phyloP scores from a whole-genome alignment of 2,113 vertebrate species.

The Talpa occidentalis region DNA sequence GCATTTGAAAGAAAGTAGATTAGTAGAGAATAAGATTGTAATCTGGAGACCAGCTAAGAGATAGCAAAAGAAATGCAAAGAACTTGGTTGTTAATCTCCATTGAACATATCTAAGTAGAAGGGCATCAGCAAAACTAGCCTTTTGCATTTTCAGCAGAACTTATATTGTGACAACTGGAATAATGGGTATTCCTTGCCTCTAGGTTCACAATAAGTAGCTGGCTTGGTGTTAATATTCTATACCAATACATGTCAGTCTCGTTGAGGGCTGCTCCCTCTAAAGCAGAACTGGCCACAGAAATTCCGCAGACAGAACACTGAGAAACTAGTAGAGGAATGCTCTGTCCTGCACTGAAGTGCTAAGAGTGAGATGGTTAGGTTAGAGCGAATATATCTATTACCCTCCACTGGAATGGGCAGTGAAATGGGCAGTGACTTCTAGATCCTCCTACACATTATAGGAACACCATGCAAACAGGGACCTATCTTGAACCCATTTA shows the following conservation, averaged over 20 bases:
- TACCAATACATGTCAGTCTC: background rate
- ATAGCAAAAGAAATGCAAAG: background rate
- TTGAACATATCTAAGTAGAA: constrained; percentile 1
- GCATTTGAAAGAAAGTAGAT: background rate
- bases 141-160: background rate
- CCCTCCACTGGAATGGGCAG: background rate
- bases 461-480: background rate
- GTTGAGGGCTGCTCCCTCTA: background rate
- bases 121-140: background rate
- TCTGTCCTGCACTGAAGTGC: background rate
- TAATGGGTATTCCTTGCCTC: background rate
- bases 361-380: background rate
- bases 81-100: background rate
- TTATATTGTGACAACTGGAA: background rate
- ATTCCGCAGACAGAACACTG: background rate
- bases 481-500: background rate
- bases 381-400: background rate
- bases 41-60: background rate
- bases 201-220: background rate
- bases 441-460: background rate
- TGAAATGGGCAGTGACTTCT: background rate
- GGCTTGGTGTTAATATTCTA: constrained; percentile 20
- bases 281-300: background rate
- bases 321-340: background rate
- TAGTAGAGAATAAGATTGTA: background rate